Evolutionary conservation across 1,140 invertebrate species (phyloP), one percentile per base, ranked within the genome.

Genomic region (Bombus confusus): DNA sequence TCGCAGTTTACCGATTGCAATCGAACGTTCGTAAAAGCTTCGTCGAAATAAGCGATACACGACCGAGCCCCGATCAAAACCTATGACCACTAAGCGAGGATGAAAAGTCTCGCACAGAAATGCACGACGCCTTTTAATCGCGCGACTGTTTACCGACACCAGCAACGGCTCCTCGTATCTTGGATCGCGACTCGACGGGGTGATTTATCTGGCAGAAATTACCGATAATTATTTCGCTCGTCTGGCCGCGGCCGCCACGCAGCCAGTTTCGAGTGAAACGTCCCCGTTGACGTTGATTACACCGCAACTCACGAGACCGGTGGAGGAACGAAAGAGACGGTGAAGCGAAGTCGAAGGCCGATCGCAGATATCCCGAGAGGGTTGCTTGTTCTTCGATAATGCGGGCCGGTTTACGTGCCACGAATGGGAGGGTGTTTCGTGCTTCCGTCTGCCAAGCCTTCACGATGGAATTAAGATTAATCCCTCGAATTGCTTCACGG

Each of bases 221-320:
- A 80, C 83, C 69, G 83, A 85, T 85, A 85, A 85, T 85, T 85
- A 85, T 85, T 85, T 85, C 78, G n/a, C n/a, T 31, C 34, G 43
- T 81, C 41, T 41, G 37, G 71, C 59, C 71, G 59, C 18, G 79
- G n/a, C 52, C 57, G 52, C 52, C 69, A 66, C 62, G 31, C 64
- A 31, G 69, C 59, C 71, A 12, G 47, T 72, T 73, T 39, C 69
- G 37, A 85, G 84, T 80, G 83, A 80, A 85, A 85, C 77, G 52
- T 85, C 68, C 69, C 41, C 57, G 77, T 80, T 80, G 83, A 85
- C 78, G 82, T 84, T 84, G 75, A 84, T 84, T 84, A 57, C 75
- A 77, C 75, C 75, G 47, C 74, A 39, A 22, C 39, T 31, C 28
- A n/a, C 52, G n/a, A 12, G 18, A n/a, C 2, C 59, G 22, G 15